A percentile compares a stretch with the other conserved stretches of the same genome.
phyloP scores from a whole-genome alignment of 2,113 vertebrate genomes.

The Nibea albiflora region DNA sequence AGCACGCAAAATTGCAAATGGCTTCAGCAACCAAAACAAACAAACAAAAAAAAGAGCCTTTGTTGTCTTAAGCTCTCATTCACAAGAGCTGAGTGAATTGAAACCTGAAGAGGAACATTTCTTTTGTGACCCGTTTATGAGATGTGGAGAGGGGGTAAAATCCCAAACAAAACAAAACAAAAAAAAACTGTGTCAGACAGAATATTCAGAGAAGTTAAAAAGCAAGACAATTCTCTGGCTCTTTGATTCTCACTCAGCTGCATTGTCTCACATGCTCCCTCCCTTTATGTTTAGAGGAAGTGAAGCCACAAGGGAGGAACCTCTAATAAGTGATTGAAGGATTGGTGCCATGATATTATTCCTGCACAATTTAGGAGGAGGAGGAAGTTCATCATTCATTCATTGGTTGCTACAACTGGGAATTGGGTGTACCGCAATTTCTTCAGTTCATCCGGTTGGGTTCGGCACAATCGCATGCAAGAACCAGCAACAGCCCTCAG shows the following conservation, averaged over 20 bases:
- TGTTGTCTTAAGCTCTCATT: constrained; percentile 36
- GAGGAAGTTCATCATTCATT: constrained; percentile 71
- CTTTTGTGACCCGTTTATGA: constrained; percentile 41
- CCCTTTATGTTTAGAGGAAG: constrained; percentile 29
- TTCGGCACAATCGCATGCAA: constrained; percentile 48
- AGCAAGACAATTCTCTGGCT: constrained; percentile 36
- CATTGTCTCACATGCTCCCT: constrained; percentile 10
- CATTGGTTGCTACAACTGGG: constrained; percentile 36
- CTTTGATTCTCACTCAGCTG: constrained; percentile 41
- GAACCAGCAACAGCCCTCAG: constrained; percentile 45
- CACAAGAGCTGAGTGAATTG: constrained; percentile 11
- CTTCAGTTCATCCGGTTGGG: constrained; percentile 34
- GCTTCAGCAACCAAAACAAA: constrained; percentile 27
- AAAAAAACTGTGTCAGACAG: constrained; percentile 30
- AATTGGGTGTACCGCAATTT: constrained; percentile 2
- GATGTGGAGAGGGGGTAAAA: neutral
- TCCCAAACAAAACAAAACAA: constrained; percentile 23
- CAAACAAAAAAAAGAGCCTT: neutral
- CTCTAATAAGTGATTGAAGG: constrained; percentile 72
- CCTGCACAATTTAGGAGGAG: constrained; percentile 59
- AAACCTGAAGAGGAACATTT: constrained; percentile 28
- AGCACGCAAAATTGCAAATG: constrained; percentile 21
- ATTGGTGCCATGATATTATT: constrained; percentile 67
- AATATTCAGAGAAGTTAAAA: constrained; percentile 44
- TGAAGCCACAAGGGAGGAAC: constrained; percentile 53